Evolutionary conservation across 2,797 vertebrate genomes (phyloP), one percentile per base, ranked within the genome.

Genomic region (Mormyrus proboscirostris): DNA sequence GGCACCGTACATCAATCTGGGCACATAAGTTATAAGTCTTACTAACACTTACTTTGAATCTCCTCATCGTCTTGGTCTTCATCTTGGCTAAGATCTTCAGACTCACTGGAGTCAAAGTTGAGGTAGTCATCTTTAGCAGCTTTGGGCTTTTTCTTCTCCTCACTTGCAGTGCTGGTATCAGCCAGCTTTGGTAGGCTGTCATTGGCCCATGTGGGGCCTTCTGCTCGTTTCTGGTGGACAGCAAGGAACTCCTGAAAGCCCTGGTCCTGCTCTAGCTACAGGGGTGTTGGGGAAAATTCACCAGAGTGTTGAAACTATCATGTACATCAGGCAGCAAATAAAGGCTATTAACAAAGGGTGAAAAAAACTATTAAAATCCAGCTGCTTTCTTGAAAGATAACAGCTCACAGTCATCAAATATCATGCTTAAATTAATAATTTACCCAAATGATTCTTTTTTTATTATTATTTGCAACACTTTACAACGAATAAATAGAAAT

Each of bases 61-160:
- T 92, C 82, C 6, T 88, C 84, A 53, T 91, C 90, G 1, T 88
- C 91, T 0, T 93, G 92, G 5, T 95, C 94, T 6, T 94, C 93
- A 29, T 96, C 95, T 0, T 95, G 95, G 0, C 93, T 96, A 51
- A 93, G 90, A 16, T 94, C 94, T 25, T 95, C 95, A 0, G 76
- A 98, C 82, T 95, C 89, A 0, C 98, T 98, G 0, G 98, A 99
- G 91, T 99, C 98, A 85, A 99, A 99, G 95, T 99, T 99, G 73
- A 99, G 96, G 90, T 99, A 99, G 95, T 99, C 98, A 16, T 93
- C 95, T 12, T 89, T 90, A 1, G 90, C 82, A 0, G 88, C 7
- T 89, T 94, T 95, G 73, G 93, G 89, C 91, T 95, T 44, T 83
- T 94, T 94, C 4, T 83, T 91, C 25, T 69, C 93, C 22, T 79